Evolutionary conservation across 2,113 vertebrate genomes (phyloP).

Genomic region (Dromiciops gliroides): DNA sequence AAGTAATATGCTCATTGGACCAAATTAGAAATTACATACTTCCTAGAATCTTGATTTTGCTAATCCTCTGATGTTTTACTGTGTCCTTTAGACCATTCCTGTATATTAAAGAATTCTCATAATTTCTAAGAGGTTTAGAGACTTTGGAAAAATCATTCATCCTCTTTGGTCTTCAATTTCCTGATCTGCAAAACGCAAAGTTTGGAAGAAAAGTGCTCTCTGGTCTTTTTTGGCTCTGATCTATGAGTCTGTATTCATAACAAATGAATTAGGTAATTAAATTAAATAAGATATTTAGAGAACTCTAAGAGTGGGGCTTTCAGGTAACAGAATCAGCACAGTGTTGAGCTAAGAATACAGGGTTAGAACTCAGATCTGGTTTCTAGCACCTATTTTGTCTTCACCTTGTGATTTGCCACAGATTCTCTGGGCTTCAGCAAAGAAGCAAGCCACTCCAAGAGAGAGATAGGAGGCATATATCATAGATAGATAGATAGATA

Average conservation of each 20-base stretch:
- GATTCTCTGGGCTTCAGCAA: too few relatives aligned
- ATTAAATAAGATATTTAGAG: background rate
- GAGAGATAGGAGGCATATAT: background rate
- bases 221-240: background rate
- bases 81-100: background rate
- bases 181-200: background rate
- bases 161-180: background rate
- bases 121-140: background rate
- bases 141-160: background rate
- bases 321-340: background rate
- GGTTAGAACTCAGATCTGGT: background rate
- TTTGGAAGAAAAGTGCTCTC: background rate
- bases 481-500: too few relatives aligned
- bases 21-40: background rate
- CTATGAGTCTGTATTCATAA: background rate
- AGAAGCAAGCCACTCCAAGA: background rate
- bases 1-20: background rate
- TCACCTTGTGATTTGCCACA: background rate
- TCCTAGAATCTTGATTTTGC: background rate
- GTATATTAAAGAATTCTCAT: background rate
- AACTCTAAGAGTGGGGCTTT: background rate
- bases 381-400: background rate
- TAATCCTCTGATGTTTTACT: background rate
- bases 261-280: background rate
- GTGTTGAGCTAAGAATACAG: background rate